These are phyloP conservation scores for Latrodectus elegans DNA, from an alignment of 2,888 invertebrate species.

Conservation along the genomic window DNA sequence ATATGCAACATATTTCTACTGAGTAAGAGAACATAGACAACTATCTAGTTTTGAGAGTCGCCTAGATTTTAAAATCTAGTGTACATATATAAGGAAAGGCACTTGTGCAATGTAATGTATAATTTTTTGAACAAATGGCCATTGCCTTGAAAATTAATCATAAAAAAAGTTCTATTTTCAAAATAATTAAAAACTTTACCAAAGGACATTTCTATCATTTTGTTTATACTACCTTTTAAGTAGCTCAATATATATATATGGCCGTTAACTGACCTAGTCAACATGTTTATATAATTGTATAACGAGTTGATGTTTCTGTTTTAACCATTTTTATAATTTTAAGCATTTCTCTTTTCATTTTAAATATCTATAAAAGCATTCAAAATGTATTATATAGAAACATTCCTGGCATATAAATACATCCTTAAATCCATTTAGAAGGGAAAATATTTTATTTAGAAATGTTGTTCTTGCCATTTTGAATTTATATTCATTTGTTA, in stretches of 20 bases:
- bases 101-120: not conserved
- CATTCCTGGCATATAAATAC: no score
- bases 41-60: not conserved
- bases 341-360: not conserved
- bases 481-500: no score
- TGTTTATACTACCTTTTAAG: not conserved
- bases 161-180: not conserved
- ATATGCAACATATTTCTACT: not conserved
- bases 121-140: not conserved
- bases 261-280: not conserved
- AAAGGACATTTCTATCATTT: not conserved
- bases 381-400: no score
- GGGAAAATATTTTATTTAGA: no score
- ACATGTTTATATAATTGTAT: not conserved
- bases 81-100: not conserved
- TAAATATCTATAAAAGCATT: no score
- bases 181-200: not conserved
- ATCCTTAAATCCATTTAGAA: no score
- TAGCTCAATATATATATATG: no score
- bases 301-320: not conserved
- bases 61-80: not conserved
- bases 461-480: no score
- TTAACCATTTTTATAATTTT: not conserved
- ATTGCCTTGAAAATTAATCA: not conserved
- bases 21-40: not conserved